Evolutionary conservation across 2,888 invertebrate species (phyloP), one percentile per base, ranked within the genome.

Genomic region (Pelosia muscerda): DNA sequence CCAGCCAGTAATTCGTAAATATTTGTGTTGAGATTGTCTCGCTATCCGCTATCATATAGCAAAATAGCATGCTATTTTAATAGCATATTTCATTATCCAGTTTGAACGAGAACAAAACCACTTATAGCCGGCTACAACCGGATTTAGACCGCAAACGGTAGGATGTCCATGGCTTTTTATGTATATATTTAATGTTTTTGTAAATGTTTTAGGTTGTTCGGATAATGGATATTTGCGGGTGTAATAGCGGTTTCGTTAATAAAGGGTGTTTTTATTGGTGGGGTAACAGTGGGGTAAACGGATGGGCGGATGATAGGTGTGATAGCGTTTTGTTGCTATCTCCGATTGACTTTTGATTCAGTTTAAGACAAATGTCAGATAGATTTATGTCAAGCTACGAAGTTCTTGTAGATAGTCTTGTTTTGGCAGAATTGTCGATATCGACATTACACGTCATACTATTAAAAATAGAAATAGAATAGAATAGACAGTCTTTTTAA

Each of bases 81-180:
- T 54, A 60, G 57, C 38, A 25, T 26, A 58, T 63, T 54, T 34
- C 28, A 34, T 57, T 63, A 49, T 62, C 68, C 55, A 25, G 57
- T 66, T 66, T n/a, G 19, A 26, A 64, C 64, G 31, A 60, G 57
- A n/a, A 49, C 26, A 13, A 2, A 53, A 79, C 83, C 77, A 81
- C 86, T 87, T 88, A 87, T 86, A 83, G 85, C 88, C 85, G 83
- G 86, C 83, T 86, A 76, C 71, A 73, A 82, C 88, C 87, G 83
- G 85, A 83, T 83, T 80, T 74, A 67, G 67, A 76, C 79, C 76
- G 66, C 76, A 70, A 71, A 71, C 34, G 68, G 55, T 81, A 78
- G 79, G 79, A 80, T 79, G 83, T 71, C 84, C 82, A 83, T 81
- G 73, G 72, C 78, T 83, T 86, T 85, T 85, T 86, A 86, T 81